Conservation (phyloP, 2,113 vertebrate species). For the Brachyhypopomus gauderio region DNA sequence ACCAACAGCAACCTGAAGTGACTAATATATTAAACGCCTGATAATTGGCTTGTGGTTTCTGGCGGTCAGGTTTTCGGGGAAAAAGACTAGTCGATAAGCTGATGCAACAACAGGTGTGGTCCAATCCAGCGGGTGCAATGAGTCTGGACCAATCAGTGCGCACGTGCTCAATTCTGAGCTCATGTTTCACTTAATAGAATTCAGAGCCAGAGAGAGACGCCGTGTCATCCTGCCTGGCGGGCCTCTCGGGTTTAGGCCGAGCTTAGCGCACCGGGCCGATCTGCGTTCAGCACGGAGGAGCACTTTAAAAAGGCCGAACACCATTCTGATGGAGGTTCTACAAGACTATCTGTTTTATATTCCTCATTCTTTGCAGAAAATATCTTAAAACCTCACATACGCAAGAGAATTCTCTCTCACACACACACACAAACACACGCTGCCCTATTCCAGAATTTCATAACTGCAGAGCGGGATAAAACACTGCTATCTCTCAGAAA, state of each 20-base stretch:
- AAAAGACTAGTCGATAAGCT: neutral
- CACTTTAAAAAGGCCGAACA: slow-evolving; percentile 13
- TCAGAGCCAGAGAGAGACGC: neutral
- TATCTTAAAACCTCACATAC: slow-evolving; percentile 34
- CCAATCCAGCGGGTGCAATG: neutral
- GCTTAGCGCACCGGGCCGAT: neutral
- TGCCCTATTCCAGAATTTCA: slow-evolving; percentile 28
- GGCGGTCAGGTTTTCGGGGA: neutral
- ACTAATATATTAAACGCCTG: neutral
- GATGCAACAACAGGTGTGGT: neutral
- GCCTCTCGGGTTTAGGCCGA: neutral
- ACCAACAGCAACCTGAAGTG: neutral
- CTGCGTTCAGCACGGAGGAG: slow-evolving; percentile 3
- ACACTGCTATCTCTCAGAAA: slow-evolving; percentile 31
- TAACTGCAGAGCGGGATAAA: slow-evolving; percentile 36
- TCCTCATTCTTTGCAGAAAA: slow-evolving; percentile 28
- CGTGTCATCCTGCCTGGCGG: slow-evolving; percentile 1
- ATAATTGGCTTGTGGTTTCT: neutral
- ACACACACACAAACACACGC: slow-evolving; percentile 30
- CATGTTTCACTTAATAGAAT: slow-evolving; percentile 9
- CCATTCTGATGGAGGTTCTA: neutral
- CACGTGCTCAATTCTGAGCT: neutral
- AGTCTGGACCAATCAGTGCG: neutral
- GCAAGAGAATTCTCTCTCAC: slow-evolving; percentile 36
- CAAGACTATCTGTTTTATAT: slow-evolving; percentile 20